Base-by-base conservation (phyloP, 2,888 invertebrate genomes). In the Drosophila quasianomalipes region DNA sequence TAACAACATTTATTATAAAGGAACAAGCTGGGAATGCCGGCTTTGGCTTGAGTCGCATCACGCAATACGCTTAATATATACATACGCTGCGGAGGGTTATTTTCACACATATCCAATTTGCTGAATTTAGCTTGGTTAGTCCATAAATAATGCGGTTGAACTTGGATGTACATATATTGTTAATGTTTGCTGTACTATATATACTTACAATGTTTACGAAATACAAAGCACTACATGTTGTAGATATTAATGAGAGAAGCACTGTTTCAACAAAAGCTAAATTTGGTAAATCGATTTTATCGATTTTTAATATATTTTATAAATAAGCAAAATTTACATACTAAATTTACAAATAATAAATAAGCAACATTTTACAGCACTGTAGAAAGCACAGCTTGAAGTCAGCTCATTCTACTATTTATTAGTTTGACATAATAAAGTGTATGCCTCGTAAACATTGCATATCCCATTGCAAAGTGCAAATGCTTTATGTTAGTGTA, bases 1-100 rank as follows among this genome's bases (percentile, higher is more conserved):
- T 37, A 64, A 62, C 52, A 35, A 26, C 58, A 76, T 71, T 63
- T 72, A 61, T 57, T 71, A 60, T 63, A 62, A 44, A n/a, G 69
- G 51, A 59, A 63, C 52, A 57, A 68, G 63, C 41, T 59, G n/a
- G 16, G 30, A 54, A 39, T 49, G n/a, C 14, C n/a, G 3, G 14
- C 9, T 28, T 0, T 14, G 2, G 3, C 7, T n/a, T 1, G 16
- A n/a, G 19, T 26, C 37, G 41, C 4, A 41, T 35, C 14, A 0
- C 1, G 1, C n/a, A 22, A 64, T 75, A 58, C 81, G 28, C 76
- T 76, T 73, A 19, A 28, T 16, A 39, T n/a, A 3, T 26, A 6
- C 26, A n/a, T 14, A n/a, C 19, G 19, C 5, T 28, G 28, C 9
- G 0, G 28, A 9, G 16, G 1, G 1, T 9, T 51, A 5, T 19